Percentiles rank a stretch among this genome's conserved stretches.
Conservation (phyloP, 1,140 invertebrate species). For the Panagrolaimus sp. region DNA sequence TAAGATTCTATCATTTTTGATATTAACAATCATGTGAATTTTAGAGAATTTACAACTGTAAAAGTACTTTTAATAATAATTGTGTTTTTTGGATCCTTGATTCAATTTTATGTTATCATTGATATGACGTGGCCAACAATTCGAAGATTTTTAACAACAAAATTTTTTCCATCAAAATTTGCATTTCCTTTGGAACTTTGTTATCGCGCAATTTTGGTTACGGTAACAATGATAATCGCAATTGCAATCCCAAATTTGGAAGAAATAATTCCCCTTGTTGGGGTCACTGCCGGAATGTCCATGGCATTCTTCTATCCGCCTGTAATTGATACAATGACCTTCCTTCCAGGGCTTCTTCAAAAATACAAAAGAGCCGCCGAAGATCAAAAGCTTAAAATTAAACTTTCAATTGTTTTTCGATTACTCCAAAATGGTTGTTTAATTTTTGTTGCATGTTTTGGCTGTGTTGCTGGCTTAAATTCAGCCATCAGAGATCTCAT, state of each 20-base stretch:
- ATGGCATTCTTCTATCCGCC: conserved; percentile 48
- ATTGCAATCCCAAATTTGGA: conserved; percentile 50
- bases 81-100: conserved; percentile 65
- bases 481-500: conserved; percentile 40
- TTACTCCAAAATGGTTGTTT: conserved; percentile 34
- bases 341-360: conserved; percentile 11
- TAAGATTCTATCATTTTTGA: conserved; percentile 25
- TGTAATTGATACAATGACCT: conserved; percentile 45
- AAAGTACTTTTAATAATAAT: conserved; percentile 61
- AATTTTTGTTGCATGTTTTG: conserved; percentile 46
- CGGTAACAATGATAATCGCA: conserved; percentile 32
- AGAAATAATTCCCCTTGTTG: conserved; percentile 49
- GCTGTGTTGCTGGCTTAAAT: conserved; percentile 50
- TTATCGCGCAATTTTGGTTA: too few relatives aligned
- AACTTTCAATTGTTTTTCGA: conserved; percentile 3
- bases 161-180: too few relatives aligned
- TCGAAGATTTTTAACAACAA: conserved; percentile 62
- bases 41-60: conserved; percentile 61
- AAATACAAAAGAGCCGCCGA: background rate
- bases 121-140: conserved; percentile 74
- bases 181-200: too few relatives aligned
- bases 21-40: conserved; percentile 21
- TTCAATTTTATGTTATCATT: conserved; percentile 86
- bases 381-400: background rate
- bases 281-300: conserved; percentile 52